Conservation (phyloP, 1,140 invertebrate species). For the Onthophagus taurus region DNA sequence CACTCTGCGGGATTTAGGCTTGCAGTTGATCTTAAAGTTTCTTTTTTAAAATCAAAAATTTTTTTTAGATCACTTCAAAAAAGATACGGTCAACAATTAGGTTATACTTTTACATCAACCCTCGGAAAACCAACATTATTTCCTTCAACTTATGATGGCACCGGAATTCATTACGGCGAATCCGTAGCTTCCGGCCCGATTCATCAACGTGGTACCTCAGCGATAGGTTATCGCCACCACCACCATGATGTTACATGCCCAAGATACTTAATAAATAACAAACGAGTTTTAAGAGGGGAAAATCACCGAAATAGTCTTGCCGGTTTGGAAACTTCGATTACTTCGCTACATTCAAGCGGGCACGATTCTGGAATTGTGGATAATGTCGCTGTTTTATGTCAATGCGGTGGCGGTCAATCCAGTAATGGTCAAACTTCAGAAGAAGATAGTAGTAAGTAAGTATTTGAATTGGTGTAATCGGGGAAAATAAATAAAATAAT, state of each 20-base stretch:
- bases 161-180: constrained; percentile 25
- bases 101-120: constrained; percentile 26
- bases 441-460: constrained; percentile 62
- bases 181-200: constrained; percentile 7
- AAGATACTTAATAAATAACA: too few species aligned
- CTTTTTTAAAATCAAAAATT: too few species aligned
- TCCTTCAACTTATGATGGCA: constrained; percentile 25
- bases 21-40: too few species aligned
- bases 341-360: constrained; percentile 68
- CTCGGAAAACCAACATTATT: constrained; percentile 28
- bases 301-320: constrained; percentile 23
- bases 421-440: constrained; percentile 54
- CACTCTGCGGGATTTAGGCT: too few species aligned
- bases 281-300: constrained; percentile 15
- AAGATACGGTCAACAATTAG: constrained; percentile 24
- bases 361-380: constrained; percentile 69
- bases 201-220: too few species aligned
- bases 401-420: constrained; percentile 58
- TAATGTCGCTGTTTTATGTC: constrained; percentile 43
- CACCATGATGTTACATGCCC: constrained; percentile 30
- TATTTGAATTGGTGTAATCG: not conserved
- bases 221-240: constrained; percentile 10
- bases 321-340: constrained; percentile 54
- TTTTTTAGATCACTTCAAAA: constrained; percentile 23
- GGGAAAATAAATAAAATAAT: not conserved